Evolutionary conservation across 2,888 invertebrate species (phyloP).

Genomic region (Salticus scenicus): DNA sequence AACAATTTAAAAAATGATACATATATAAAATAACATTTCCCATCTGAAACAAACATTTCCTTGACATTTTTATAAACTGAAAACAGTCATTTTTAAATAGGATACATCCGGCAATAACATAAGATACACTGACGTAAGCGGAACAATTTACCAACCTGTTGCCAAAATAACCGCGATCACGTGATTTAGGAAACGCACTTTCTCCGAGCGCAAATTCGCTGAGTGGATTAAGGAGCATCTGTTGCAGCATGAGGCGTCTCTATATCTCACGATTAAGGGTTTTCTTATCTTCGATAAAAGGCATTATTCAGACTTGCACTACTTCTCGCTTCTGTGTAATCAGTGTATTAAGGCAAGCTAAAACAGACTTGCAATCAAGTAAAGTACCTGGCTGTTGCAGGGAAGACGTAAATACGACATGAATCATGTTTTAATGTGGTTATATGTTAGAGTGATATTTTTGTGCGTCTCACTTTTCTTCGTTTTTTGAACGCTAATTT

Average conservation of each 20-base stretch:
- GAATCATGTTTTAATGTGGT: not conserved
- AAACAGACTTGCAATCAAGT: constrained; percentile 62
- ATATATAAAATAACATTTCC: too few species aligned
- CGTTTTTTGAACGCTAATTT: not conserved
- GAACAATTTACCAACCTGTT: not conserved
- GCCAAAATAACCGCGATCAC: not conserved
- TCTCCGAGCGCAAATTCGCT: constrained; percentile 32
- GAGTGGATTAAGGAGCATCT: constrained; percentile 63
- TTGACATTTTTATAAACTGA: too few species aligned
- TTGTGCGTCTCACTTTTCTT: not conserved
- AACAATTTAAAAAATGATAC: too few species aligned
- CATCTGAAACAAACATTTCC: too few species aligned
- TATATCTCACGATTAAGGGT: constrained; percentile 65
- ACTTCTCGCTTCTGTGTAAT: constrained; percentile 45
- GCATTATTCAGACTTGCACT: not conserved
- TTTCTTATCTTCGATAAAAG: constrained; percentile 15
- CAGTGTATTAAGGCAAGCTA: constrained; percentile 62
- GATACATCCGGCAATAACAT: too few species aligned
- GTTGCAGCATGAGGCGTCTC: constrained; percentile 46
- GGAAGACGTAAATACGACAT: not conserved
- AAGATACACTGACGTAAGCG: not conserved
- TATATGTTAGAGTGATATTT: not conserved
- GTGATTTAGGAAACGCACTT: not conserved
- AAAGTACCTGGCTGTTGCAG: constrained; percentile 36
- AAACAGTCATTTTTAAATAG: too few species aligned